These are phyloP conservation scores for Schrankia costaestrigalis DNA, from an alignment of 2,888 invertebrate species.

Conservation along the genomic window DNA sequence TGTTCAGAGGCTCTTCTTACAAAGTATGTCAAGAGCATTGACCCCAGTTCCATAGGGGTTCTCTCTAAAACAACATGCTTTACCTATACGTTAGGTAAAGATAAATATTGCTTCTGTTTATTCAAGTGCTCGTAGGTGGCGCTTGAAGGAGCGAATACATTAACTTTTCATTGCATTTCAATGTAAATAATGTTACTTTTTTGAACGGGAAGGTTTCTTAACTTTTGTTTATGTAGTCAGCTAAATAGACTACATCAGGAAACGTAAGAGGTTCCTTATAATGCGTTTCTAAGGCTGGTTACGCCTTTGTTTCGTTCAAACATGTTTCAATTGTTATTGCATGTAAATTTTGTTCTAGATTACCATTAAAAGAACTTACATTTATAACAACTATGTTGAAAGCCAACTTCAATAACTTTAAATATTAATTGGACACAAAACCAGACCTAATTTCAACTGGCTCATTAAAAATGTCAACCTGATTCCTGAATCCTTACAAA, in stretches of 20 bases:
- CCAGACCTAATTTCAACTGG: slow-evolving; percentile 35
- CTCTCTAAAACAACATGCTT: slow-evolving; percentile 62
- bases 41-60: slow-evolving; percentile 50
- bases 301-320: slow-evolving; percentile 64
- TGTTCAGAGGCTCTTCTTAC: slow-evolving; percentile 28
- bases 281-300: slow-evolving; percentile 37
- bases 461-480: slow-evolving; percentile 40
- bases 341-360: slow-evolving; percentile 65
- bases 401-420: slow-evolving; percentile 46
- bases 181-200: slow-evolving; percentile 25
- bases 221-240: slow-evolving; percentile 24
- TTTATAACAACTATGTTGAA: slow-evolving; percentile 47
- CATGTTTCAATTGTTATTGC: slow-evolving; percentile 57
- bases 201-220: slow-evolving; percentile 11
- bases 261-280: slow-evolving; percentile 28
- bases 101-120: slow-evolving; percentile 63
- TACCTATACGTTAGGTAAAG: slow-evolving; percentile 53
- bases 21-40: slow-evolving; percentile 59
- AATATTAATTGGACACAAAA: slow-evolving; percentile 58
- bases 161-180: slow-evolving; percentile 38
- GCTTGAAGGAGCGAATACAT: slow-evolving; percentile 50
- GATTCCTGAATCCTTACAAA: background rate
- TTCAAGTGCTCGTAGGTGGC: slow-evolving; percentile 62
- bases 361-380: slow-evolving; percentile 46
- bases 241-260: slow-evolving; percentile 21